Evolutionary conservation across 2,888 invertebrate species (phyloP).

Genomic region (Carcina quercana): DNA sequence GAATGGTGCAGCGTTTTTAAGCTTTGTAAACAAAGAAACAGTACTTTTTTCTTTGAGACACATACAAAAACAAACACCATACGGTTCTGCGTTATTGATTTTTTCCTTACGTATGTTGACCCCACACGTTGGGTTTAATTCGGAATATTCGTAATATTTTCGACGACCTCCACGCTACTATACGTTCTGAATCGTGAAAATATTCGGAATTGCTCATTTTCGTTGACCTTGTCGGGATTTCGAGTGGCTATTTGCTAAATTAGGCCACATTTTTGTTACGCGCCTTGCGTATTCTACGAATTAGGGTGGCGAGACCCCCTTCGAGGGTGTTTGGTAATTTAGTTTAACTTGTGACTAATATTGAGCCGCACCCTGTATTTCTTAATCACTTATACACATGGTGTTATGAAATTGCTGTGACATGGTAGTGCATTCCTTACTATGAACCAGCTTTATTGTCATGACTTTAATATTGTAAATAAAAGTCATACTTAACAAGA

Average conservation of each 20-base stretch:
- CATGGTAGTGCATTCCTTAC: too few species aligned
- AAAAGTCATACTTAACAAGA: too few species aligned
- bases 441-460: too few species aligned
- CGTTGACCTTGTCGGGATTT: slow-evolving; percentile 30
- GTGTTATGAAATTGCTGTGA: too few species aligned
- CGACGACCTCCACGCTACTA: too few species aligned
- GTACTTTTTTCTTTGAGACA: slow-evolving; percentile 18
- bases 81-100: slow-evolving; percentile 29
- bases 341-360: slow-evolving; percentile 28
- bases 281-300: slow-evolving; percentile 33
- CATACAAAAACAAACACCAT: too few species aligned
- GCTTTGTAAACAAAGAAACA: slow-evolving; percentile 24
- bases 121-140: slow-evolving; percentile 24
- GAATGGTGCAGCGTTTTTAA: slow-evolving; percentile 50
- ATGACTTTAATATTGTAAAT: too few species aligned
- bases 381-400: too few species aligned
- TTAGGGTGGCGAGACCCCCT: slow-evolving; percentile 41
- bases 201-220: slow-evolving; percentile 16
- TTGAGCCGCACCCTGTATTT: slow-evolving; percentile 18
- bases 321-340: slow-evolving; percentile 25
- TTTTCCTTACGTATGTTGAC: slow-evolving; percentile 27
- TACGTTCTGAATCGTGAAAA: too few species aligned
- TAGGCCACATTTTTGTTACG: slow-evolving; percentile 25
- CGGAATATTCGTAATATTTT: too few species aligned
- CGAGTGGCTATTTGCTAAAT: slow-evolving; percentile 26